phyloP scores from a whole-genome alignment of 2,113 vertebrate species.

The Trichechus manatus region DNA sequence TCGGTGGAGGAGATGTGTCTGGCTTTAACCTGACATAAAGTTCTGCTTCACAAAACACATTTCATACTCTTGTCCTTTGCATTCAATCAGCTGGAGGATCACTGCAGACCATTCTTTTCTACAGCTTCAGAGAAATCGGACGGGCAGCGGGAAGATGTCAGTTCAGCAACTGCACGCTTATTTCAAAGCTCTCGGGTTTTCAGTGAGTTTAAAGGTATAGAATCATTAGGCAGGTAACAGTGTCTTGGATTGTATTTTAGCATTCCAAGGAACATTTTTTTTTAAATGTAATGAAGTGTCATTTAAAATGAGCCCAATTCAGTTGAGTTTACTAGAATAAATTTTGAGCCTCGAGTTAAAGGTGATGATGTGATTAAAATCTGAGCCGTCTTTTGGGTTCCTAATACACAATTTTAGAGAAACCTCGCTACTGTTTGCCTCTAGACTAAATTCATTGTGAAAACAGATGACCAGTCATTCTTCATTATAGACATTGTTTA shows the following conservation, averaged over 20 bases:
- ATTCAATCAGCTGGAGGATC: constrained; percentile 87
- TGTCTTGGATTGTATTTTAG: constrained; percentile 51
- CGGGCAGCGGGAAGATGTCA: constrained; percentile 81
- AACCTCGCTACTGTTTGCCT: constrained; percentile 45
- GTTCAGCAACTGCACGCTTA: constrained; percentile 69
- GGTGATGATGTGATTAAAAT: constrained; percentile 45
- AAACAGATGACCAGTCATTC: constrained; percentile 53
- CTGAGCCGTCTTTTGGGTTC: neutral
- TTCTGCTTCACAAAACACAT: constrained; percentile 94
- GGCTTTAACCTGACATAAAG: constrained; percentile 96
- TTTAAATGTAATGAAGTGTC: constrained; percentile 15
- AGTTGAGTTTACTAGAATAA: constrained; percentile 53
- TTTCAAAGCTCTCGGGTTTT: constrained; percentile 75
- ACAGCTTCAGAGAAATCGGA: constrained; percentile 80
- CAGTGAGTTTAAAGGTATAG: constrained; percentile 80
- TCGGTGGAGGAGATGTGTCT: constrained; percentile 94
- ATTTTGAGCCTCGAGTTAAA: constrained; percentile 49
- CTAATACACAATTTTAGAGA: constrained; percentile 66
- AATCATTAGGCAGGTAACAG: constrained; percentile 61
- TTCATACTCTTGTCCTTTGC: constrained; percentile 88
- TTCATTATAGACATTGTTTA: constrained; percentile 31
- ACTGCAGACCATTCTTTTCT: constrained; percentile 80
- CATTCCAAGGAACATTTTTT: neutral
- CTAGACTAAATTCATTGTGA: constrained; percentile 14
- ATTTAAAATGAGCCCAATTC: constrained; percentile 55